Evolutionary conservation across 2,797 vertebrate genomes (phyloP), one percentile per base, ranked within the genome.

Genomic region (Lepus townsendii): DNA sequence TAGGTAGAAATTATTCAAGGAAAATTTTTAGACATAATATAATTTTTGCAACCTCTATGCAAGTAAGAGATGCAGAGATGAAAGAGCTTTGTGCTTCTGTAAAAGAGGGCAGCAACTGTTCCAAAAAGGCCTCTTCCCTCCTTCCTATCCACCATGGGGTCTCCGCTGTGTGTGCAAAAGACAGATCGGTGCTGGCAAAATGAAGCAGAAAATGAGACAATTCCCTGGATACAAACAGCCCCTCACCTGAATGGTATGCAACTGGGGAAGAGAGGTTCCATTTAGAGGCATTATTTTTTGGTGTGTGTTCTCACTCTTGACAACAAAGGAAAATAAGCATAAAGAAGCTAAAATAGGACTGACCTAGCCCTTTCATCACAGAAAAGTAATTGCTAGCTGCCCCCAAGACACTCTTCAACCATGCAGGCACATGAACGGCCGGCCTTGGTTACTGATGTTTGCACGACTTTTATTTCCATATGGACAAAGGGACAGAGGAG

Each of bases 41-140:
- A 88, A 93, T 93, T 92, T 94, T 94, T 92, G 76, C 57, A 90
- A 94, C 68, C 96, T 91, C 75, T 73, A 77, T 52, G 88, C 72
- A 89, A 89, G 80, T 57, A 38, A 79, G 52, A 88, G 62, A 87
- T 62, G 32, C 4, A 7, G n/a, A 71, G 27, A 94, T 63, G 85
- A 96, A 95, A 93, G 76, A 78, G 54, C 75, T 94, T 95, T 97
- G 93, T 89, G 94, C 57, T 16, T 76, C 73, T n/a, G 13, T 75
- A 38, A 90, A 93, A 89, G 66, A 90, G 27, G 24, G 30, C 22
- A 71, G 38, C 30, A 11, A 88, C 52, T 79, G 76, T 17, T 65
- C 17, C 7, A 80, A 66, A 27, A 17, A 79, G 71, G 65, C 42
- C 47, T 54, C 9, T 62, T 47, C 20, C 42, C 32, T 57, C 20